phyloP scores from a whole-genome alignment of 1,140 invertebrate species.

The Cotesia typhae region DNA sequence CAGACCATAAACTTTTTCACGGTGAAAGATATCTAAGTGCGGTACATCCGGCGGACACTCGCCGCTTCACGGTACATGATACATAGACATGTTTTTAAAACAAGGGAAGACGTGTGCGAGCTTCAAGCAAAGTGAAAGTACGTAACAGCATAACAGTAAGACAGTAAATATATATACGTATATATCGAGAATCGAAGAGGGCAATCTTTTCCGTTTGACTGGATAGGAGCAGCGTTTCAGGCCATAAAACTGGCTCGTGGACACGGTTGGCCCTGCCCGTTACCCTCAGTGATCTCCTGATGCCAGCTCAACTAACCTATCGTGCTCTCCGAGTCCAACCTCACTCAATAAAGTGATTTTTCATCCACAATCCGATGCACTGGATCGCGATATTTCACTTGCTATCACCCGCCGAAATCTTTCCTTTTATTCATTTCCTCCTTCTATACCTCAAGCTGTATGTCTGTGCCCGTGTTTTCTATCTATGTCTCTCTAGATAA shows the following conservation, averaged over 20 bases:
- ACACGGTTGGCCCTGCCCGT: constrained; percentile 19
- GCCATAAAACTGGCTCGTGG: constrained; percentile 43
- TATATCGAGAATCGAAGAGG: constrained; percentile 35
- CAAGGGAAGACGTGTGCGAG: neutral
- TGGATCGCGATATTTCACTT: constrained; percentile 51
- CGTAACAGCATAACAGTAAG: neutral
- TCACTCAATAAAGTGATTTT: constrained; percentile 44
- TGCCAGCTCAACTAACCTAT: constrained; percentile 4
- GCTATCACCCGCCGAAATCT: constrained; percentile 45
- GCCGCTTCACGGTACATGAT: neutral
- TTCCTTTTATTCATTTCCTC: constrained; percentile 31
- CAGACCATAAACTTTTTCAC: constrained; percentile 30
- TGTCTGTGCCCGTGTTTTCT: too few relatives aligned
- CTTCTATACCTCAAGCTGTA: constrained; percentile 5
- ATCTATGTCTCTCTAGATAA: too few relatives aligned
- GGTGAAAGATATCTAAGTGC: neutral
- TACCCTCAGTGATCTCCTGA: constrained; percentile 3
- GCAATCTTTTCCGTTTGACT: constrained; percentile 47
- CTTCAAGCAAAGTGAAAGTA: constrained; percentile 19
- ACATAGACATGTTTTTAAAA: neutral
- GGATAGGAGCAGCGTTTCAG: constrained; percentile 44
- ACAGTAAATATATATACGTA: neutral
- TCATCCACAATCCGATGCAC: constrained; percentile 48
- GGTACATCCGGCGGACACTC: neutral
- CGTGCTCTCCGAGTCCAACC: neutral